Conservation (phyloP, 2,113 vertebrate species). For the Rhinopomastus cyanomelas region DNA sequence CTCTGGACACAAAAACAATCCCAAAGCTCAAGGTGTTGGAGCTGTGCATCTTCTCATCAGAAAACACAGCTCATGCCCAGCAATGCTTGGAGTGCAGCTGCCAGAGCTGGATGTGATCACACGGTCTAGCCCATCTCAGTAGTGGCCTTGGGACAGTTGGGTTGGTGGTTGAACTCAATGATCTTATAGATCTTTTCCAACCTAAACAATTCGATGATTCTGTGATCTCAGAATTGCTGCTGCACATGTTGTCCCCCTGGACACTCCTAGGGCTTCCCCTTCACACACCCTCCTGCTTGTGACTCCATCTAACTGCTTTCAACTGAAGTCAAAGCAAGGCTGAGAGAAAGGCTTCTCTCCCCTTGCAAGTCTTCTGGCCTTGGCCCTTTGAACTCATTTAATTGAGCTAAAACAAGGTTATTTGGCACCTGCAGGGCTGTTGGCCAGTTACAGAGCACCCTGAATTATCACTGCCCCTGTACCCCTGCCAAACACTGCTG, state of each 20-base stretch:
- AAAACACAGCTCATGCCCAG: accelerated
- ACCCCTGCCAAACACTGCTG: not conserved
- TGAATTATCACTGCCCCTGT: not conserved
- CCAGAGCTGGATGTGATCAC: not conserved
- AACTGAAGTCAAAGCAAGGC: not conserved
- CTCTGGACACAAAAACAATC: not conserved
- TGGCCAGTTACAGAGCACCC: not conserved
- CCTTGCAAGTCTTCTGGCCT: not conserved
- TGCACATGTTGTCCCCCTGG: not conserved
- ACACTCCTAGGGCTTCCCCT: not conserved
- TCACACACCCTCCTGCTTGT: not conserved
- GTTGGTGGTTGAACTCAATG: no score
- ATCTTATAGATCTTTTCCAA: no score
- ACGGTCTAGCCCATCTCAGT: accelerated
- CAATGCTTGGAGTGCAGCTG: accelerated
- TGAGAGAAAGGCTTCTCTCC: not conserved
- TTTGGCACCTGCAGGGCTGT: not conserved
- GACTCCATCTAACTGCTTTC: not conserved
- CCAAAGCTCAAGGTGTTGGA: not conserved
- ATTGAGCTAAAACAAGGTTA: not conserved
- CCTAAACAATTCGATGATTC: no score
- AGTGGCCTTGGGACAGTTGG: no score
- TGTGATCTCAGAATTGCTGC: not conserved
- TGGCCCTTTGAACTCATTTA: not conserved
- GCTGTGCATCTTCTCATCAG: not conserved